A percentile compares a stretch with the other conserved stretches of the same genome.
phyloP scores from a whole-genome alignment of 2,888 invertebrate genomes.

The Drosophila limbata region DNA sequence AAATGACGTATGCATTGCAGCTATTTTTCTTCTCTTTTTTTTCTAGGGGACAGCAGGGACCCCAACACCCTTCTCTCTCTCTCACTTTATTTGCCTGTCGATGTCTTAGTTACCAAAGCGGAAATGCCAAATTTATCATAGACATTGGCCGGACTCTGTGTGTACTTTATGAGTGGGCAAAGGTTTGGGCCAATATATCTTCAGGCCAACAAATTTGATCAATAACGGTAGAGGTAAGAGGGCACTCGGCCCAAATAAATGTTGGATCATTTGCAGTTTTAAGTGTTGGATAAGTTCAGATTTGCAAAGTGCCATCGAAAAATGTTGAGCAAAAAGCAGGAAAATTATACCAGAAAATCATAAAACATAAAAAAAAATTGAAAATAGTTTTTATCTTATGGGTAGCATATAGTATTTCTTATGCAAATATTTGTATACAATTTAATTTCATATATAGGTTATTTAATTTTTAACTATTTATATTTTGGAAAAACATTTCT shows the following conservation, averaged over 20 bases:
- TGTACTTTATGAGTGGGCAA: conserved; percentile 67
- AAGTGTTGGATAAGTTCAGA: conserved; percentile 32
- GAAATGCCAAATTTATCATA: conserved; percentile 73
- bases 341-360: not conserved
- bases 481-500: too few relatives aligned
- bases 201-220: conserved; percentile 60
- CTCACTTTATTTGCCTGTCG: conserved; percentile 63
- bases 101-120: conserved; percentile 76
- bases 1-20: conserved; percentile 80
- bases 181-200: conserved; percentile 44
- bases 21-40: conserved; percentile 63
- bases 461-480: too few relatives aligned
- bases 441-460: too few relatives aligned
- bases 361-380: not conserved
- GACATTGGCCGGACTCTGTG: conserved; percentile 44
- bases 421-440: too few relatives aligned
- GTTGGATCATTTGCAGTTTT: conserved; percentile 64
- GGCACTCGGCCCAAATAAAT: conserved; percentile 55
- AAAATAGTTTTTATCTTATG: too few relatives aligned
- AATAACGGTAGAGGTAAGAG: conserved; percentile 54
- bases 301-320: conserved; percentile 30
- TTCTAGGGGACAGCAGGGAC: conserved; percentile 13
- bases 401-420: too few relatives aligned
- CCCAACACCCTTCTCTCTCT: not conserved
- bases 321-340: not conserved